Conservation (phyloP, 2,113 vertebrate species). For the Thinocorus orbignyianus region DNA sequence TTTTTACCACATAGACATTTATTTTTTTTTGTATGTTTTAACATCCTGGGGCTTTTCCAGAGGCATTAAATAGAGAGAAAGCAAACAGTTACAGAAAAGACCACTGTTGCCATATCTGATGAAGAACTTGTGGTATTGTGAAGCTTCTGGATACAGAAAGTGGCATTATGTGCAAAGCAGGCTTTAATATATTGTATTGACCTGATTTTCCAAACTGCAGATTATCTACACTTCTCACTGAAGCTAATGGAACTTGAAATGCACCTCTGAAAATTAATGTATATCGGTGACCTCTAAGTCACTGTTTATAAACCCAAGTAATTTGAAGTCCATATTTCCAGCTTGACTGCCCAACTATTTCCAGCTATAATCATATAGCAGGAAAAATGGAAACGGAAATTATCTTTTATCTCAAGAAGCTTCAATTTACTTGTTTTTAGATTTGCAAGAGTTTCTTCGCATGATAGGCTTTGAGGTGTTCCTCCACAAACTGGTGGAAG, state of each 20-base stretch:
- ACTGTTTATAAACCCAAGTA: conserved; percentile 9
- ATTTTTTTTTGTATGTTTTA: neutral
- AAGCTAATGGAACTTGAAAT: conserved; percentile 29
- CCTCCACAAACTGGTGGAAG: neutral
- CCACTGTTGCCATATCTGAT: neutral
- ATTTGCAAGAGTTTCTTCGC: neutral
- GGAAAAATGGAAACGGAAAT: neutral
- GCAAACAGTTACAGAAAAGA: conserved; percentile 9
- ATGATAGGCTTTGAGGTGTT: neutral
- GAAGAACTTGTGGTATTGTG: neutral
- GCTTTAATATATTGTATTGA: neutral
- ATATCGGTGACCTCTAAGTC: neutral
- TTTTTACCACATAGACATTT: neutral
- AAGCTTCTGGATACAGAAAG: neutral
- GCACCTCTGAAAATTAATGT: conserved; percentile 34
- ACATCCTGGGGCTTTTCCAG: neutral
- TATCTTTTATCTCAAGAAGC: neutral
- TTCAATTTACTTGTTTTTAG: neutral
- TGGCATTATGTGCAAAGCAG: neutral
- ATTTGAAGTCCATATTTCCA: conserved; percentile 14
- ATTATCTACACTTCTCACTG: neutral
- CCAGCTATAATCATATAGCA: neutral
- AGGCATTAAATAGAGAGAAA: neutral
- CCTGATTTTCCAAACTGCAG: conserved; percentile 9
- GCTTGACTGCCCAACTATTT: neutral